Base-by-base conservation (phyloP, 2,888 invertebrate species). In the Parnassius apollo region DNA sequence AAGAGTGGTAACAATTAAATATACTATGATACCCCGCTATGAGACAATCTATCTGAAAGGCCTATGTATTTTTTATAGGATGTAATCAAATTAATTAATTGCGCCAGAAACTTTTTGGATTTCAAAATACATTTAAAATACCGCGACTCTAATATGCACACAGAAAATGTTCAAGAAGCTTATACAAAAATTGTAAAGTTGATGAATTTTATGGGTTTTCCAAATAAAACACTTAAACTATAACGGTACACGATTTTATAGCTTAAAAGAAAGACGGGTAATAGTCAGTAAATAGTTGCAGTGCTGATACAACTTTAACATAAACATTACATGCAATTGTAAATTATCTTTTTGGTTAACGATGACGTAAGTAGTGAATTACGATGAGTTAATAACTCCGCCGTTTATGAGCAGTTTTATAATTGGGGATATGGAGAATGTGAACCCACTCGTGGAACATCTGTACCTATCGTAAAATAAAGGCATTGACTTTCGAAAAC, bases 391-490 rank as follows among this genome's bases (percentile, higher is more conserved):
- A 61, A 57, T 44, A 51, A 61, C 25, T 12, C 42, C 11, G 52
- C 11, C 18, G 51, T 46, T 61, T 61, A 61, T 57, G 61, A 61
- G 57, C 61, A 56, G 57, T 57, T 57, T 58, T 61, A 57, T 52
- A 61, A 61, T 57, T 55, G 18, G 51, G 11, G 2, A 51, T 11
- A 51, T 11, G 51, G 2, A 22, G 51, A 8, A 51, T 25, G 11
- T 11, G 4, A 35, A 25, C 25, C 13, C 25, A 18, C 25, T 22
- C 9, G 18, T 42, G 54, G 54, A 54, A 44, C 10, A 44, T 44
- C 9, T 54, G 22, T 49, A 18, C 18, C 18, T 18, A 7, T 7
- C 51, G 25, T 11, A 51, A 51, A 51, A 11, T 25, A 25, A 25
- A 25, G 25, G 25, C 25, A 25, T 4, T 25, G 25, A 25, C 2